A percentile compares a stretch with the other conserved stretches of the same genome.
These are phyloP conservation scores for Tortricodes alternella DNA, from an alignment of 2,888 invertebrate genomes.

Conservation along the genomic window DNA sequence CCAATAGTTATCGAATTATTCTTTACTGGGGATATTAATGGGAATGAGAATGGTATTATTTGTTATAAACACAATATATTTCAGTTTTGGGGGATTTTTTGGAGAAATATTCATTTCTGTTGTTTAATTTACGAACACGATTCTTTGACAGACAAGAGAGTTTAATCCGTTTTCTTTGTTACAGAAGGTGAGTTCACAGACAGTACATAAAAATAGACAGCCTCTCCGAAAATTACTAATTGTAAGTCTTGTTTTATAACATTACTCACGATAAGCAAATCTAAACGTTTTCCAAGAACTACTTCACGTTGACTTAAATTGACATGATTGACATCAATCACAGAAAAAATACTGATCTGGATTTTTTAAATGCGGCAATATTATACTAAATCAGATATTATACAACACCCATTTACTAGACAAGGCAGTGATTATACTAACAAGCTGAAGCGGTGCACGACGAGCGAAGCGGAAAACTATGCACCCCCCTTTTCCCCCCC, in stretches of 20 bases:
- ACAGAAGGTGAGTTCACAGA: conserved; percentile 73
- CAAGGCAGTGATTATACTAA: conserved; percentile 66
- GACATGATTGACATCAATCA: conserved; percentile 13
- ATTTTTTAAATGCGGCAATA: conserved; percentile 18
- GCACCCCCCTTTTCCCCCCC: conserved; percentile 64
- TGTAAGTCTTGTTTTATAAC: conserved; percentile 11
- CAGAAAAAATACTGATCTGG: conserved; percentile 16
- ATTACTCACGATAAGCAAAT: neutral
- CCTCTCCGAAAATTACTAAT: neutral
- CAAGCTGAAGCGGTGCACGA: conserved; percentile 56
- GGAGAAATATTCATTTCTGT: conserved; percentile 8
- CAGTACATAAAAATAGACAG: neutral
- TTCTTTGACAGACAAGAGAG: conserved; percentile 19
- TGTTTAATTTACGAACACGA: conserved; percentile 17
- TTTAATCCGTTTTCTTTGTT: conserved; percentile 65
- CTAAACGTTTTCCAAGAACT: neutral
- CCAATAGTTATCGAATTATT: conserved; percentile 47
- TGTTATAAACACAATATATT: conserved; percentile 36
- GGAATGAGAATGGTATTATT: conserved; percentile 52
- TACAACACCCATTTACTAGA: conserved; percentile 47
- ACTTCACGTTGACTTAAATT: neutral
- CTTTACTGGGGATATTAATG: conserved; percentile 42
- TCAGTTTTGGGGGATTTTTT: conserved; percentile 16
- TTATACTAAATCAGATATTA: conserved; percentile 52
- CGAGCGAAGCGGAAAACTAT: conserved; percentile 73